These are phyloP conservation scores for Eristalis arbustorum DNA, from an alignment of 2,888 invertebrate species.

Conservation along the genomic window DNA sequence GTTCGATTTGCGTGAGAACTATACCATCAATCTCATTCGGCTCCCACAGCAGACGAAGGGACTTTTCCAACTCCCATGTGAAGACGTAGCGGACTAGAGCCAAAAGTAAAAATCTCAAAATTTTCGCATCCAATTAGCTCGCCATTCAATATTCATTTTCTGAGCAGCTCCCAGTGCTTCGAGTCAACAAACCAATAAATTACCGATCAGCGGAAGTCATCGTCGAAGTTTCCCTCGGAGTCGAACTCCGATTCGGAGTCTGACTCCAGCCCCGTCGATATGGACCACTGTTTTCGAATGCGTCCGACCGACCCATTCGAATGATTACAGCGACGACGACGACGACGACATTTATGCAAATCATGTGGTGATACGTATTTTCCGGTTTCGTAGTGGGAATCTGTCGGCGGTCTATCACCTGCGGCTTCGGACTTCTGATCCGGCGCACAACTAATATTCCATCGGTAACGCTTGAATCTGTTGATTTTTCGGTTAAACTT, in stretches of 20 bases:
- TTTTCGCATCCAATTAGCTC: conserved; percentile 65
- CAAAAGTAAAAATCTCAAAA: neutral
- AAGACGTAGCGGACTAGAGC: neutral
- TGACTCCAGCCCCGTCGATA: neutral
- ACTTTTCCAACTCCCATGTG: conserved; percentile 2
- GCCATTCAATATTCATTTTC: conserved; percentile 59
- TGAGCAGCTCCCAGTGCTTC: neutral
- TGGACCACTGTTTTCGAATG: conserved; percentile 37
- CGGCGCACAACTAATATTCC: neutral
- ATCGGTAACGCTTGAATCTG: conserved; percentile 1
- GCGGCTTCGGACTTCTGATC: conserved; percentile 24
- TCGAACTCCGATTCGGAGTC: conserved; percentile 19
- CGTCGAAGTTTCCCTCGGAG: neutral
- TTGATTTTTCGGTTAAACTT: neutral
- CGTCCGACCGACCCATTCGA: neutral
- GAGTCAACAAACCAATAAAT: conserved; percentile 58
- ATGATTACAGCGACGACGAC: neutral
- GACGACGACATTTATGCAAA: conserved; percentile 56
- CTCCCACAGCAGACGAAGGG: conserved; percentile 7
- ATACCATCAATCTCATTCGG: neutral
- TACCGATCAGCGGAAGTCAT: conserved; percentile 59
- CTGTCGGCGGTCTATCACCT: conserved; percentile 61
- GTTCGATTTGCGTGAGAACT: conserved; percentile 30
- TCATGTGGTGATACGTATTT: conserved; percentile 69
- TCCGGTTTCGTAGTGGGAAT: conserved; percentile 68